phyloP scores from a whole-genome alignment of 2,797 vertebrate species.

The Malacoraja senta region DNA sequence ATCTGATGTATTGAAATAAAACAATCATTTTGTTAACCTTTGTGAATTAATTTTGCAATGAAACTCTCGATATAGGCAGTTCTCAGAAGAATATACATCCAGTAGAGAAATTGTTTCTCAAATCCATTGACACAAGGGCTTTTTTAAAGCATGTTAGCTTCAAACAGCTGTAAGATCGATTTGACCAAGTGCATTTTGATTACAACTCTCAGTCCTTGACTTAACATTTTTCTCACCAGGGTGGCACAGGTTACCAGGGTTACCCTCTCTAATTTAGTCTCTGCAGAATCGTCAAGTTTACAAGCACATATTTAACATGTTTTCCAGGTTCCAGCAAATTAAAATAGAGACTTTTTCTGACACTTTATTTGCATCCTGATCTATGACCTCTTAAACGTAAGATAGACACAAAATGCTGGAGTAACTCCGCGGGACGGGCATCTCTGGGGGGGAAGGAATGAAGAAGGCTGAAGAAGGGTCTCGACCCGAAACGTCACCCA shows the following conservation, averaged over 20 bases:
- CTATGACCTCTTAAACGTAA: background rate
- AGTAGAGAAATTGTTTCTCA: background rate
- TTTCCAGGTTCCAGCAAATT: background rate
- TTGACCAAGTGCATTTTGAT: background rate
- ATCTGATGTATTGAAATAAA: conserved; percentile 8
- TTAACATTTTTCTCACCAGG: background rate
- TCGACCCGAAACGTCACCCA: no score
- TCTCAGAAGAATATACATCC: background rate
- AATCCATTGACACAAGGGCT: background rate
- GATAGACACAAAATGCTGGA: no score
- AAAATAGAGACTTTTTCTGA: background rate
- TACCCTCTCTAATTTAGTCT: background rate
- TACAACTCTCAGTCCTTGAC: background rate
- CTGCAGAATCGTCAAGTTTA: background rate
- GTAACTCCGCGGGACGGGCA: no score
- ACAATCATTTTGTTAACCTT: background rate
- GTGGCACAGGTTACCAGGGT: background rate
- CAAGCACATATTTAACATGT: background rate
- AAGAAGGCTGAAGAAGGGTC: no score
- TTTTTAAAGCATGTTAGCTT: background rate
- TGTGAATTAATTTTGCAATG: background rate
- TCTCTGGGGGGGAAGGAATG: no score
- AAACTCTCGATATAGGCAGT: background rate
- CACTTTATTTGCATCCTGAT: background rate
- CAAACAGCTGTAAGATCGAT: background rate